These are phyloP conservation scores for Pterocles gutturalis DNA, from an alignment of 2,113 vertebrate genomes.

Conservation along the genomic window DNA sequence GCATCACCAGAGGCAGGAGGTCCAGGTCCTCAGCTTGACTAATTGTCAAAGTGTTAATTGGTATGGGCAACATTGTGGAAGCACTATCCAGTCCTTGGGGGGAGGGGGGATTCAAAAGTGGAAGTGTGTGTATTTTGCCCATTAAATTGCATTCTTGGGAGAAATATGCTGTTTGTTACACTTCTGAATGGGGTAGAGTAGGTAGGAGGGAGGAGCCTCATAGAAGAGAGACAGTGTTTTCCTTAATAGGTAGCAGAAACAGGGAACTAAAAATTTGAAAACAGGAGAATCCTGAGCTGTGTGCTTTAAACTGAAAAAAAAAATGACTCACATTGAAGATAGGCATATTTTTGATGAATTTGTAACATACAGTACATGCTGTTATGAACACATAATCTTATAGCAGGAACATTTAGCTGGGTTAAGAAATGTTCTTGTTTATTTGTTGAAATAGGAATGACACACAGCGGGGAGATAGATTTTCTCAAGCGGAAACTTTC, in stretches of 20 bases:
- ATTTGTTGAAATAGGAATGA: background rate
- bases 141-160: background rate
- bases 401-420: background rate
- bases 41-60: conserved; percentile 9
- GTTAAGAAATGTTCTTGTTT: conserved; percentile 24
- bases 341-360: background rate
- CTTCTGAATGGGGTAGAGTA: background rate
- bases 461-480: background rate
- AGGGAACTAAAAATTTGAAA: background rate
- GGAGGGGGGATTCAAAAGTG: background rate
- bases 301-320: background rate
- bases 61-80: background rate
- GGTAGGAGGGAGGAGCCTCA: background rate
- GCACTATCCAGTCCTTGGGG: background rate
- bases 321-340: background rate
- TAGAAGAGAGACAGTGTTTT: background rate
- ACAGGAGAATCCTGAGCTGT: background rate
- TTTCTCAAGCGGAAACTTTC: background rate
- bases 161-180: background rate
- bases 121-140: background rate
- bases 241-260: background rate
- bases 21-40: background rate
- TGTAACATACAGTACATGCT: background rate
- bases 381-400: background rate
- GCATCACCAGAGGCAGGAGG: background rate